A percentile compares a stretch with the other conserved stretches of the same genome.
These are phyloP conservation scores for Macrotrachela quadricornifera DNA, from an alignment of 1,140 invertebrate genomes.

Conservation along the genomic window DNA sequence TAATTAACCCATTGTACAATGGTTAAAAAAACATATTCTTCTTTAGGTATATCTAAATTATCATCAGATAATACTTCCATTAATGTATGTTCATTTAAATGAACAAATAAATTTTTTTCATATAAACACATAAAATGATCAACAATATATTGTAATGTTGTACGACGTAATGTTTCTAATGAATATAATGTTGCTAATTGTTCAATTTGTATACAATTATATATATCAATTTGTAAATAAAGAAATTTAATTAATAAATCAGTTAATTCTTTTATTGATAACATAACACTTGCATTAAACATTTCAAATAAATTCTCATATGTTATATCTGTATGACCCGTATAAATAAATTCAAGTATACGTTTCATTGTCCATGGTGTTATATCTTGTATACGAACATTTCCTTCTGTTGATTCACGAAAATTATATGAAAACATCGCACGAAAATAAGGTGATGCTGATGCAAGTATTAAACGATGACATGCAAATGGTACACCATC, in stretches of 20 bases:
- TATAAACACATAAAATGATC: slow-evolving; percentile 19
- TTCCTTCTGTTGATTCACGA: slow-evolving; percentile 22
- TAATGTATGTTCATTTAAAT: no score
- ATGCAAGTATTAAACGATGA: slow-evolving; percentile 28
- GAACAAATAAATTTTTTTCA: no score
- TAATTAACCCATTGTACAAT: no score
- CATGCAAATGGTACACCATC: slow-evolving; percentile 19
- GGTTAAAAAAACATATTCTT: no score
- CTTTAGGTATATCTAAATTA: no score
- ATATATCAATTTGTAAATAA: slow-evolving; percentile 23
- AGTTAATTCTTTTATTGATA: slow-evolving; percentile 30
- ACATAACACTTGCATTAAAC: slow-evolving; percentile 27
- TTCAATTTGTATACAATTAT: slow-evolving; percentile 30
- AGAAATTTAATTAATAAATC: slow-evolving; percentile 26
- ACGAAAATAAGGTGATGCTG: slow-evolving; percentile 31
- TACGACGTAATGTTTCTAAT: slow-evolving; percentile 21
- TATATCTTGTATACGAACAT: slow-evolving; percentile 20
- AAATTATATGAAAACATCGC: slow-evolving; percentile 33
- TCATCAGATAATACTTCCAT: no score
- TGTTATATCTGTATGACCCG: slow-evolving; percentile 25
- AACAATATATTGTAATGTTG: slow-evolving; percentile 20
- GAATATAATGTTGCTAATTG: slow-evolving; percentile 26
- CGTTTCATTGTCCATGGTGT: slow-evolving; percentile 28
- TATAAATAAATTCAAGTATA: slow-evolving; percentile 30
- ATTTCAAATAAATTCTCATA: slow-evolving; percentile 29